Evolutionary conservation across 2,797 vertebrate species (phyloP), one percentile per base, ranked within the genome.

Genomic region (Schizothorax lantsangensis): DNA sequence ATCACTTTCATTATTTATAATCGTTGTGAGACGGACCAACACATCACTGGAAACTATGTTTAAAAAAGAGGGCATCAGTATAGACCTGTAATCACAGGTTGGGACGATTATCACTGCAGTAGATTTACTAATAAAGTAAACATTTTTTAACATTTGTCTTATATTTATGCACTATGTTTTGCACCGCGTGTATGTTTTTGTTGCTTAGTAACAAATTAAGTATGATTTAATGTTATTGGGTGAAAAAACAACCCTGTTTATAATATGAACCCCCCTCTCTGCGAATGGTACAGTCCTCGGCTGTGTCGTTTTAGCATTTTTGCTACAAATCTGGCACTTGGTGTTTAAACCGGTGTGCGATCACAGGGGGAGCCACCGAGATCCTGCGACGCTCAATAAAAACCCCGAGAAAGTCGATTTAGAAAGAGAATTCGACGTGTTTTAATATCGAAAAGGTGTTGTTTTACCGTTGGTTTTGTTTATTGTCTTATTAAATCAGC

Each of bases 251-350:
- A 57, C 21, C 6, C n/a, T 11, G 26, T 68, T 49, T 38, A 68
- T 69, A 33, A 45, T 21, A 2, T 1, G 2, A 17, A 0, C 49
- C 85, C 75, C 92, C 88, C 81, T 40, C 1, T 71, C n/a, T 0
- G 0, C 0, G 23, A 90, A 86, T 96, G 94, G 95, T 94, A 92
- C 23, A 72, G 7, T 88, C 95, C 26, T 30, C 83, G 88, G 90
- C 92, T 92, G 94, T 95, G 95, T 94, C 95, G 95, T 93, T 91
- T 91, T 89, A 92, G 93, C 93, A 92, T 91, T 93, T 79, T 91
- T 92, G 92, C 87, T 93, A 91, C 36, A 87, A 85, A 88, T 73
- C 93, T 85, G 89, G 89, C 93, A 90, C 91, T 94, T 94, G 92
- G 92, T 89, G 91, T 87, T 90, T 90, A 88, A 86, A 93, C 86